Evolutionary conservation across 1,140 invertebrate species (phyloP).

Genomic region (Trissolcus basalis): DNA sequence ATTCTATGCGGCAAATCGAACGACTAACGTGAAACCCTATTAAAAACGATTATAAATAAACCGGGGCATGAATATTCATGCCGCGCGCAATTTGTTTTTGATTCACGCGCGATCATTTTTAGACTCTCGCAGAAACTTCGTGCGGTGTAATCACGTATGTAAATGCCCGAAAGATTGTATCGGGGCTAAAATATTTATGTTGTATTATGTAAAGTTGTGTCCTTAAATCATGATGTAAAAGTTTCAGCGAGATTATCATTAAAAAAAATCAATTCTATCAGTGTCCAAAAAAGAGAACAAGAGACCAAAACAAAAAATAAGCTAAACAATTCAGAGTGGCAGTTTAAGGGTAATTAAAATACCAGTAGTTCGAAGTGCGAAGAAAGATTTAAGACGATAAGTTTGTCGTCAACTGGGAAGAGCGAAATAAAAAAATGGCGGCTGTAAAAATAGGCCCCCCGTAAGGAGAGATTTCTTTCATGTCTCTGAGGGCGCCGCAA

Average conservation of each 20-base stretch:
- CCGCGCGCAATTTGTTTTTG: constrained; percentile 11
- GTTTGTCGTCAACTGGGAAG: constrained; percentile 8
- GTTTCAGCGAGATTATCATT: no score
- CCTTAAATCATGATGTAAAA: no score
- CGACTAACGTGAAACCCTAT: constrained; percentile 40
- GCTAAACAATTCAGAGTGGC: no score
- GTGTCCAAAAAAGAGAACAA: no score
- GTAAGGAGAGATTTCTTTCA: constrained; percentile 14
- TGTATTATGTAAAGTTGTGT: no score
- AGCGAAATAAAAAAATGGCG: constrained; percentile 7
- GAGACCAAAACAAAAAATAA: no score
- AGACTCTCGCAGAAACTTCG: neutral
- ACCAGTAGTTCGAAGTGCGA: neutral
- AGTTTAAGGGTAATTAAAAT: constrained; percentile 26
- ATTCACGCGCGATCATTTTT: constrained; percentile 13
- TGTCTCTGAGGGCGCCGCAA: constrained; percentile 25
- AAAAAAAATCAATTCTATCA: no score
- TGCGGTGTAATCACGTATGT: neutral
- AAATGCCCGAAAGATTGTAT: constrained; percentile 5
- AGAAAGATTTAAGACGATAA: constrained; percentile 18
- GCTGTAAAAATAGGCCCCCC: constrained; percentile 27
- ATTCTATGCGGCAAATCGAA: constrained; percentile 48
- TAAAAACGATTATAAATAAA: constrained; percentile 32
- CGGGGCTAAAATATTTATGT: no score
- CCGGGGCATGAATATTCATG: constrained; percentile 14